Base-by-base conservation (phyloP, 2,888 invertebrate genomes). In the Andrena chrysosceles region DNA sequence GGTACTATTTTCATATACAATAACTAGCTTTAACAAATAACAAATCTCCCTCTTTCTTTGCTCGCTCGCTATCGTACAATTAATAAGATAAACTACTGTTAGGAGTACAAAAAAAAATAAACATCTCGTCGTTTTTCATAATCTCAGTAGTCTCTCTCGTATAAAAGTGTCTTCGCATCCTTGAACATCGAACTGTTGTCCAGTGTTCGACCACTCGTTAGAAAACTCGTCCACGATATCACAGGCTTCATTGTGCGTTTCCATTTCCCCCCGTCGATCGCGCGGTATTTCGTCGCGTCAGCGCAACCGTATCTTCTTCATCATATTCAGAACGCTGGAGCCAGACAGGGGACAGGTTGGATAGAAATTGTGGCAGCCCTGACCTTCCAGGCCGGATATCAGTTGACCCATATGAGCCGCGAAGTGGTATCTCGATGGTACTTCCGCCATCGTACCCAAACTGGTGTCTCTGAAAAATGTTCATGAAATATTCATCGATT, bases 371-470 rank as follows among this genome's bases (percentile, higher is more conserved):
- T 96, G 96, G 89, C 96, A 96, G 72, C 96, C 96, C 87, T 96
- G 95, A 87, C 96, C 96, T 91, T 96, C 96, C 63, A 96, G 94
- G 29, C 96, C 96, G 64, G 96, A 95, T 81, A 96, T 95, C 84
- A 96, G 93, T 93, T 96, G 96, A 77, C 96, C 96, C 96, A 96
- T 96, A 92, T 96, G 96, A 29, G 96, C 96, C 10, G 96, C 96
- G 91, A 96, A 96, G 91, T 96, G 96, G 90, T 96, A 96, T 89
- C 95, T 95, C 49, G 96, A 96, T 0, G 96, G 95, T 77, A 96
- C 95, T 93, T 96, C 96, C 20, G 96, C 96, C 87, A 96, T 95
- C 42, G 95, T 95, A 84, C 95, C 95, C 85, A 96, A 94, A 76
- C 95, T 96, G 35, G 96, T 96, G 88, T 96, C 96, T 89, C 96